phyloP scores from a whole-genome alignment of 2,113 vertebrate genomes.

The Prinia subflava region DNA sequence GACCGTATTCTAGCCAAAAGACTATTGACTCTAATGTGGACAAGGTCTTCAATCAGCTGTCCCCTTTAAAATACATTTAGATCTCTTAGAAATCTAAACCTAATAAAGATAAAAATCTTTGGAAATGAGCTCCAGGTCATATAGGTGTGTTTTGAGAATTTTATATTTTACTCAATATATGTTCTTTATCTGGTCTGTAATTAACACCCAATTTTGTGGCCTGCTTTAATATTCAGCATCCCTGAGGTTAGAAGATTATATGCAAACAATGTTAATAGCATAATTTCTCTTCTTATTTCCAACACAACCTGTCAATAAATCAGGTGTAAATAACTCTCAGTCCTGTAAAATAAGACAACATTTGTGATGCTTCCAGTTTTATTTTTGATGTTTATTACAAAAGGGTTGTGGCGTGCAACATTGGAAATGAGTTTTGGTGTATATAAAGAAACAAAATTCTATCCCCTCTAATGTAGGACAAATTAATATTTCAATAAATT shows the following conservation, averaged over 20 bases:
- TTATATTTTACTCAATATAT: background rate
- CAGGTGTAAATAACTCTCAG: background rate
- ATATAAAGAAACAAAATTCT: background rate
- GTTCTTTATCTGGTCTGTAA: background rate
- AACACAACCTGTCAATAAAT: conserved; percentile 13
- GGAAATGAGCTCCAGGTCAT: background rate
- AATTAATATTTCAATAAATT: background rate
- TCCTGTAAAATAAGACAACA: background rate
- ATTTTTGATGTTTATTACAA: conserved; percentile 4
- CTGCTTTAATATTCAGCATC: background rate
- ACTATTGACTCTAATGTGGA: background rate
- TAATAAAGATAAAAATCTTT: background rate
- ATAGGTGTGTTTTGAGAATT: background rate
- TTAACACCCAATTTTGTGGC: background rate
- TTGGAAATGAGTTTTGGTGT: background rate
- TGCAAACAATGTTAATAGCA: conserved; percentile 2
- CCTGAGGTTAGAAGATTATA: conserved; percentile 24
- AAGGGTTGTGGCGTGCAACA: background rate
- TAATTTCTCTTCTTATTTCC: conserved; percentile 8
- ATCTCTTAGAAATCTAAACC: background rate
- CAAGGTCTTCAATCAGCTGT: background rate
- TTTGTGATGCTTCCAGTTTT: background rate
- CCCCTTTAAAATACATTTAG: background rate
- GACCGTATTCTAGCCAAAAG: background rate
- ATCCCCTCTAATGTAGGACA: background rate